A percentile compares a stretch with the other conserved stretches of the same genome.
Evolutionary conservation across 1,140 invertebrate genomes (phyloP).

Genomic region (Centruroides sculpturatus): DNA sequence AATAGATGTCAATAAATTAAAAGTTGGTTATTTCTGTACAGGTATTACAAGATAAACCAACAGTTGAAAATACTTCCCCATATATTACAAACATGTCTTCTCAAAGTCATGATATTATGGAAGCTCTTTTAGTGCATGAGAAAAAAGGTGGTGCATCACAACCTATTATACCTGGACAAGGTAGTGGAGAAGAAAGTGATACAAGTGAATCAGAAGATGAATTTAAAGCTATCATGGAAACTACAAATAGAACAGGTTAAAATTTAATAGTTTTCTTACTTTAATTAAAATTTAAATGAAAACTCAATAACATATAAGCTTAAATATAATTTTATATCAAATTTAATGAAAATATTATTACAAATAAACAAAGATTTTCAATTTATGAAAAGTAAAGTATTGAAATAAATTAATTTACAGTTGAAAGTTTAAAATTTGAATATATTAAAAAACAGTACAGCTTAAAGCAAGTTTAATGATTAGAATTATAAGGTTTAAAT

Average conservation of each 20-base stretch:
- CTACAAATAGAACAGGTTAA: neutral
- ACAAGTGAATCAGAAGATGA: conserved; percentile 16
- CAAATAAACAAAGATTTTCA: too few species aligned
- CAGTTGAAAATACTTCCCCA: neutral
- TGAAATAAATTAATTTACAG: too few species aligned
- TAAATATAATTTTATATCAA: too few species aligned
- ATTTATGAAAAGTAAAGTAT: too few species aligned
- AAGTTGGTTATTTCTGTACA: neutral
- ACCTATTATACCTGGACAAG: conserved; percentile 14
- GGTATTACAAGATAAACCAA: conserved; percentile 1
- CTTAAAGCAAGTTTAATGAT: too few species aligned
- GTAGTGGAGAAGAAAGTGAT: conserved; percentile 13
- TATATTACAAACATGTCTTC: neutral
- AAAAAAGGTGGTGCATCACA: conserved; percentile 45
- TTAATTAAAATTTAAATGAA: too few species aligned
- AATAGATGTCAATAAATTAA: too few species aligned
- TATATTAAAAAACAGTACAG: too few species aligned
- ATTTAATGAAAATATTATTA: too few species aligned
- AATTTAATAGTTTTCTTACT: neutral
- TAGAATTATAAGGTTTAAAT: too few species aligned
- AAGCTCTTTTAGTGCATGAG: conserved; percentile 72
- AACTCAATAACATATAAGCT: too few species aligned
- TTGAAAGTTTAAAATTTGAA: too few species aligned
- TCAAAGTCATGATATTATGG: conserved; percentile 72
- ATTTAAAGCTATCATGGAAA: neutral